Conservation (phyloP, 2,888 invertebrate species). For the Cordilura impudica region DNA sequence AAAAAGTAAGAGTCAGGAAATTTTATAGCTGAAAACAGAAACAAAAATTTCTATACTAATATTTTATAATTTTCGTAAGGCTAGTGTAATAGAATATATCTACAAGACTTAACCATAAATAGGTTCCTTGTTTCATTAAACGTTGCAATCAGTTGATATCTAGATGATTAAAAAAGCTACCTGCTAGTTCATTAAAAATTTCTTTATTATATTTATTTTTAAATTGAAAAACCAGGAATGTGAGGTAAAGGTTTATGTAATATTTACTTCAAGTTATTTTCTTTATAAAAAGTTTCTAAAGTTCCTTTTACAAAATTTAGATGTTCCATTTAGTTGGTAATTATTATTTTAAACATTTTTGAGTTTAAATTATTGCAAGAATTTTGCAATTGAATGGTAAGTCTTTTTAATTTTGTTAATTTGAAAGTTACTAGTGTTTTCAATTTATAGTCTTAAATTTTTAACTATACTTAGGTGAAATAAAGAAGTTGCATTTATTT, state of each 20-base stretch:
- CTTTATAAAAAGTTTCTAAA: not conserved
- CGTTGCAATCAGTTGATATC: no score
- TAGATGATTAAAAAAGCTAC: no score
- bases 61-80: not conserved
- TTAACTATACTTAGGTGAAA: not conserved
- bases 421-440: not conserved
- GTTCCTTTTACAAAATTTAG: not conserved
- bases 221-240: not conserved
- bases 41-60: not conserved
- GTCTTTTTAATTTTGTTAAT: constrained; percentile 17
- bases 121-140: constrained; percentile 3
- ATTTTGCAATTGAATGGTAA: constrained; percentile 60
- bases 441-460: not conserved
- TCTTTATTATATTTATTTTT: no score
- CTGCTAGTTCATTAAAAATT: no score
- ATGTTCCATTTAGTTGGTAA: not conserved
- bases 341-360: not conserved
- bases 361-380: constrained; percentile 50
- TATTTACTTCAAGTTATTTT: not conserved
- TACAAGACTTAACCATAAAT: constrained; percentile 38
- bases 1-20: constrained; percentile 23
- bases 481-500: not conserved
- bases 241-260: not conserved
- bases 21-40: not conserved
- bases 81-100: not conserved